Evolutionary conservation across 2,888 invertebrate genomes (phyloP).

Genomic region (Heliconius ethilla): DNA sequence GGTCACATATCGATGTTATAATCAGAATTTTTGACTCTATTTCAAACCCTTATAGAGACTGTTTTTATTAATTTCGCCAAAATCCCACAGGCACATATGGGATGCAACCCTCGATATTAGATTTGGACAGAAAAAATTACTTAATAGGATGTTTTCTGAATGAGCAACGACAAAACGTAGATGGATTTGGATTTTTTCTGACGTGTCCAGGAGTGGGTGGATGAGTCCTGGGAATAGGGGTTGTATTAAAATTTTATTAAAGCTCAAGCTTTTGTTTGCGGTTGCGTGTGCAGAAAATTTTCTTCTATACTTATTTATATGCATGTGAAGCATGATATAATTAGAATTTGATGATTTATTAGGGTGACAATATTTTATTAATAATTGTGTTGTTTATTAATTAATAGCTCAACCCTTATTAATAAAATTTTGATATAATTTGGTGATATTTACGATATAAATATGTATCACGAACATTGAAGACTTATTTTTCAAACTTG

Average conservation of each 20-base stretch:
- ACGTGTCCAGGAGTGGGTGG: constrained; percentile 48
- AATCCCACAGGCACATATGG: constrained; percentile 76
- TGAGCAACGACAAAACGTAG: constrained; percentile 62
- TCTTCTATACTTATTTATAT: constrained; percentile 1
- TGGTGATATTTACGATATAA: too few species aligned
- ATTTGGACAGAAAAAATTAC: constrained; percentile 77
- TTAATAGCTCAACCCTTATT: too few species aligned
- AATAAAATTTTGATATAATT: too few species aligned
- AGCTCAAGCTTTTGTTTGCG: constrained; percentile 37
- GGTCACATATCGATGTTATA: too few species aligned
- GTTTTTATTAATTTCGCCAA: constrained; percentile 46
- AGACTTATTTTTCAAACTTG: too few species aligned
- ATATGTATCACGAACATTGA: too few species aligned
- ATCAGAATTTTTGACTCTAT: constrained; percentile 48
- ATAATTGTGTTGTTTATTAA: background rate
- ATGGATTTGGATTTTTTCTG: constrained; percentile 56
- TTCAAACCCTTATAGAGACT: constrained; percentile 43
- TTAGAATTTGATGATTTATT: background rate
- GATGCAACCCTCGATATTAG: constrained; percentile 76
- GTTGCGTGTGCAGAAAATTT: constrained; percentile 38
- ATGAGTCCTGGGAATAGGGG: constrained; percentile 46
- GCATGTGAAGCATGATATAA: background rate
- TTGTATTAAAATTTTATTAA: constrained; percentile 47
- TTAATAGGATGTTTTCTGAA: constrained; percentile 80
- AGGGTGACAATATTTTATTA: background rate